phyloP scores from a whole-genome alignment of 2,888 invertebrate species.

The Yponomeuta cagnagella region DNA sequence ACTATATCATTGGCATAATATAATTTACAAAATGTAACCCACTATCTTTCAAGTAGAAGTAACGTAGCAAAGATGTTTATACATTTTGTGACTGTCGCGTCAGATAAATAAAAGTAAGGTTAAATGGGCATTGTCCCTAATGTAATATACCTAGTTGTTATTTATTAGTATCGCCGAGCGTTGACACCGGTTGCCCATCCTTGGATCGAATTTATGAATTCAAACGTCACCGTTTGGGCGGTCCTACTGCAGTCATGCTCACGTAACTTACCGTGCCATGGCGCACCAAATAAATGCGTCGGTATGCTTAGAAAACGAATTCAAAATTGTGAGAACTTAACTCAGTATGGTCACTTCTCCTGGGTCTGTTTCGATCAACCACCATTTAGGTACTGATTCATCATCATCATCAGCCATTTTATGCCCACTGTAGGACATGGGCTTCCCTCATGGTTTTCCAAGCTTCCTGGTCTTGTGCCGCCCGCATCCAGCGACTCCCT shows the following conservation, averaged over 20 bases:
- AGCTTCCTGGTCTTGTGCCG: too few species aligned
- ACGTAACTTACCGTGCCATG: constrained; percentile 39
- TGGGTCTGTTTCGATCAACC: constrained; percentile 16
- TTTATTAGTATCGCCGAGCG: background rate
- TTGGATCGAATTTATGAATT: too few species aligned
- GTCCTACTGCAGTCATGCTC: constrained; percentile 23
- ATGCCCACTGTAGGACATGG: too few species aligned
- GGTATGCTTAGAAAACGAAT: constrained; percentile 27
- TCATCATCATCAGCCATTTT: background rate
- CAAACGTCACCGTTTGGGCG: background rate
- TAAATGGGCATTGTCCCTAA: background rate
- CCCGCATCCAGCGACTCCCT: too few species aligned
- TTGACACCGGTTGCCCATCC: background rate
- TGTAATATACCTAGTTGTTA: constrained; percentile 11
- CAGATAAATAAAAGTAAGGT: background rate
- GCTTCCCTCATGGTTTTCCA: too few species aligned
- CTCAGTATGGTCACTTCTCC: constrained; percentile 25
- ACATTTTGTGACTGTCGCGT: constrained; percentile 6
- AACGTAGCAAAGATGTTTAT: background rate
- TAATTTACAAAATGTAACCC: constrained; percentile 9
- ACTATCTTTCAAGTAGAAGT: background rate
- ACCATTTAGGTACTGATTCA: background rate
- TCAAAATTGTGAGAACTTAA: constrained; percentile 27
- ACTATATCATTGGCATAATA: constrained; percentile 4
- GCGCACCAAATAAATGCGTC: constrained; percentile 40